Percentiles rank a stretch among this genome's conserved stretches.
Conservation (phyloP, 2,113 vertebrate species). For the cat (Felis catus) region F.catus_Fca126_mat1.0 CM031412.1:72438001-72438500, state of each 20-base stretch:
- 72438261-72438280: not conserved
- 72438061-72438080: not conserved
- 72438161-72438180: not conserved
- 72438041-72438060: not conserved
- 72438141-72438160: not conserved
- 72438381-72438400: too few species aligned
- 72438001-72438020: not conserved
- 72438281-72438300: not conserved
- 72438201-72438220: not conserved
- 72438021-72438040: not conserved
- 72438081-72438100: not conserved
- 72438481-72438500: not conserved
- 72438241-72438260: not conserved
- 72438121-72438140: not conserved
- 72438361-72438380: fast-evolving
- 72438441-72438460: not conserved
- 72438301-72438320: not conserved
- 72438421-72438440: too few species aligned
- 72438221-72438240: not conserved
- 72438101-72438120: not conserved
- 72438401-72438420: not conserved
- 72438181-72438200: not conserved
- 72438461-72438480: not conserved
- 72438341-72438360: not conserved
- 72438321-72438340: not conserved